Base-by-base conservation (phyloP, 64 coral and sea anemone genomes). In the Stichodactyla helianthus region DNA sequence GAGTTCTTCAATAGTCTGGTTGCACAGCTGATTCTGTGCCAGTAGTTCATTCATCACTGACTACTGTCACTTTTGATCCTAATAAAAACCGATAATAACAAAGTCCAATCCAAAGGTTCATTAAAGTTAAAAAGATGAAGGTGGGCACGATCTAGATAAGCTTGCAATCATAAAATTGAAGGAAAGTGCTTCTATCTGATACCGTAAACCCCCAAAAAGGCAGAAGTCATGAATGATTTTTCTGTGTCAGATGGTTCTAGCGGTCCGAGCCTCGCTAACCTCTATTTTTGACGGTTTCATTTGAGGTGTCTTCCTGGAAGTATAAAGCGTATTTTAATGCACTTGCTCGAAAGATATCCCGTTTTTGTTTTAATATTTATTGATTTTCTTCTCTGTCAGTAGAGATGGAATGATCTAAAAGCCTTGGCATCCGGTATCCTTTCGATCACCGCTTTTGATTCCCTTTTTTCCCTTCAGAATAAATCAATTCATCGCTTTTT, bases 101-200 rank as follows among this genome's bases (percentile, higher is more conserved):
- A 23, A 5, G 62, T n/a, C 19, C 62, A n/a, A 65, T 65, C 18
- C 20, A 65, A 65, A 65, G 22, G 62, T 6, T 65, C 62, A 65
- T 65, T 65, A 65, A 3, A 65, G 62, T 65, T 65, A 65, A 65
- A 65, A 65, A n/a, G 62, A 65, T 65, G 62, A 65, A 65, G 62
- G 62, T 65, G 22, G 62, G 7, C 35, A 44, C 35, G 35, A 13
- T 65, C 5, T 17, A 65, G 62, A 65, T 65, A 65, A 65, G 62
- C 19, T 65, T 20, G 5, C 3, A 65, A 23, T 22, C 18, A n/a
- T 20, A 5, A 65, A 7, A n/a, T 65, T 65, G 62, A 65, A n/a
- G 22, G 62, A 22, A n/a, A 65, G 17, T 65, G 62, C 19, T 65
- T 18, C 22, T 65, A 65, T 65, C 62, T 60, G 59, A 60, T 13